Evolutionary conservation across 2,113 vertebrate species (phyloP).

Genomic region (Xyliphius kryptos): DNA sequence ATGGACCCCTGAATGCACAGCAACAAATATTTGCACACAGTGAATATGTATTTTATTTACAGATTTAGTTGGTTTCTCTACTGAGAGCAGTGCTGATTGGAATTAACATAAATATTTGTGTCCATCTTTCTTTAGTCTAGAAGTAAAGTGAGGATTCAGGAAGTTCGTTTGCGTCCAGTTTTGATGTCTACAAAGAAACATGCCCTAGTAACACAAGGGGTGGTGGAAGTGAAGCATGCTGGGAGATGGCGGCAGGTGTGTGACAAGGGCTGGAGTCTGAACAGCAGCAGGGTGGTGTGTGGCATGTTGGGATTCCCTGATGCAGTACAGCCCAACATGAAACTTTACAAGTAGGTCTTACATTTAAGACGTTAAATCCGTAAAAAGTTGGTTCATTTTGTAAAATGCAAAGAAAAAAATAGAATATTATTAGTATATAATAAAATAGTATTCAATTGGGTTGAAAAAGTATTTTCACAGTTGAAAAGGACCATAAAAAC

Average conservation of each 20-base stretch:
- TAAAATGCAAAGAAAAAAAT: too few species aligned
- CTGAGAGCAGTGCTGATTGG: too few species aligned
- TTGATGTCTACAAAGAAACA: conserved; percentile 78
- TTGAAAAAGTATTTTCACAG: too few species aligned
- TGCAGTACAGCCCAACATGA: conserved; percentile 64
- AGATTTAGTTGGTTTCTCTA: too few species aligned
- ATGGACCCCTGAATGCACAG: too few species aligned
- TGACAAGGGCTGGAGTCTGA: conserved; percentile 80
- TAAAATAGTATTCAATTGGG: too few species aligned
- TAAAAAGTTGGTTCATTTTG: too few species aligned
- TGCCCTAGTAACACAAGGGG: conserved; percentile 75
- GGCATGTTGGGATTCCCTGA: conserved; percentile 93
- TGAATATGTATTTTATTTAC: too few species aligned
- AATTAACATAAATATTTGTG: background rate
- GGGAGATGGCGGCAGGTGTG: conserved; percentile 93
- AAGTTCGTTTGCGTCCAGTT: conserved; percentile 85
- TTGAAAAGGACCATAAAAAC: too few species aligned
- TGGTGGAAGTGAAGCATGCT: conserved; percentile 84
- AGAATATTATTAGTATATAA: too few species aligned
- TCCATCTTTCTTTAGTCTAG: conserved; percentile 42
- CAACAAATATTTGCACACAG: too few species aligned
- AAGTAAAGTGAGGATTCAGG: conserved; percentile 71
- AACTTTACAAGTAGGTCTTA: conserved; percentile 80
- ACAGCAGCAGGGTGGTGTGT: conserved; percentile 89
- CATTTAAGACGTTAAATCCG: too few species aligned